Evolutionary conservation across 2,888 invertebrate genomes (phyloP).

Genomic region (Rhingia campestris): DNA sequence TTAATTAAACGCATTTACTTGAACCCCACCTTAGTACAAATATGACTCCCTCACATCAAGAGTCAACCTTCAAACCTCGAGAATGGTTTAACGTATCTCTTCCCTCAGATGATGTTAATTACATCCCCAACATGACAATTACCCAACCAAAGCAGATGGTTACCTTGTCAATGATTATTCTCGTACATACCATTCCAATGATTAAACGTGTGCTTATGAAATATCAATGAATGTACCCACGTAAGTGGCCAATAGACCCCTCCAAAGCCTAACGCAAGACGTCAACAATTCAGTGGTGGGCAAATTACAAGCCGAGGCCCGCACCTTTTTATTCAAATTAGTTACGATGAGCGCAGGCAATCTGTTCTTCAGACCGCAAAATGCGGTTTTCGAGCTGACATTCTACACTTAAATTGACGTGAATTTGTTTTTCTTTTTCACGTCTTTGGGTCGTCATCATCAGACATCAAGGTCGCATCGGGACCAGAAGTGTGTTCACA

Average conservation of each 20-base stretch:
- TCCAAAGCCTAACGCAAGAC: conserved; percentile 22
- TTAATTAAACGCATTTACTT: too few species aligned
- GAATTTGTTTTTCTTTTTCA: not conserved
- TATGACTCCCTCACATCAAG: conserved; percentile 27
- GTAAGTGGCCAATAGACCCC: conserved; percentile 29
- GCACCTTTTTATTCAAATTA: conserved; percentile 66
- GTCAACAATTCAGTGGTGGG: conserved; percentile 39
- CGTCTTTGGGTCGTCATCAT: conserved; percentile 14
- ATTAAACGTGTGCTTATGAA: conserved; percentile 57
- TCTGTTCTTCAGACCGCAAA: conserved; percentile 9
- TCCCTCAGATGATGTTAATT: conserved; percentile 48
- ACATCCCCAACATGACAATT: conserved; percentile 67
- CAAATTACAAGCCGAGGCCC: conserved; percentile 53
- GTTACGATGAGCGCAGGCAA: conserved; percentile 38
- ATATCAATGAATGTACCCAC: conserved; percentile 56
- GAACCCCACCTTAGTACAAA: not conserved
- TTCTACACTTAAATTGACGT: conserved; percentile 1
- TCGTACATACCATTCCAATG: conserved; percentile 26
- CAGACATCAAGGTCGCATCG: conserved; percentile 45
- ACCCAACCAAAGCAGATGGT: conserved; percentile 46
- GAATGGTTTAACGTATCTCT: conserved; percentile 15
- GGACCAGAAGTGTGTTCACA: conserved; percentile 19
- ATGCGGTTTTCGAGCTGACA: conserved; percentile 15
- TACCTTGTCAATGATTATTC: conserved; percentile 34
- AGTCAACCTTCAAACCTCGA: conserved; percentile 4